Base-by-base conservation (phyloP, 37 sponge, comb jelly and placozoan species). In the Chondrosia reniformis region DNA sequence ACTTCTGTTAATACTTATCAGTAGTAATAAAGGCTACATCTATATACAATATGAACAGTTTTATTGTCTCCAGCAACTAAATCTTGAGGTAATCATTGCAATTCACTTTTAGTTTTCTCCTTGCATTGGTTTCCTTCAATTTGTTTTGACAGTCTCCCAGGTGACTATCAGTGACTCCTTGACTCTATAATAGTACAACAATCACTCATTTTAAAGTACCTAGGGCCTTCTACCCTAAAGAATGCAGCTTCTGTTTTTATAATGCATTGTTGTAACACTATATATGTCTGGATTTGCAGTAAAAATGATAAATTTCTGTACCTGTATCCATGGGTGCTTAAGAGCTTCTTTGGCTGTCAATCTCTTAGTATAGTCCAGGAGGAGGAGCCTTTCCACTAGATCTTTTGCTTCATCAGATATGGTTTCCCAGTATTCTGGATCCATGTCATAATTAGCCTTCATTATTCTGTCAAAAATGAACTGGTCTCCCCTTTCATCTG, bases 21-120 rank as follows among this genome's bases (percentile, higher is more conserved):
- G n/a, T n/a, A n/a, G n/a, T n/a, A n/a, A n/a, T n/a, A n/a, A n/a
- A n/a, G n/a, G n/a, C n/a, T n/a, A n/a, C n/a, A n/a, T n/a, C n/a
- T n/a, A n/a, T n/a, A n/a, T n/a, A n/a, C n/a, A n/a, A n/a, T n/a
- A n/a, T n/a, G n/a, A n/a, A n/a, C n/a, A n/a, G n/a, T n/a, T n/a
- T n/a, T n/a, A n/a, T n/a, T n/a, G n/a, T n/a, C n/a, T n/a, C n/a
- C n/a, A n/a, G n/a, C n/a, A n/a, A n/a, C n/a, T n/a, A n/a, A n/a
- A n/a, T n/a, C n/a, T n/a, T n/a, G n/a, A n/a, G n/a, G n/a, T n/a
- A n/a, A n/a, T n/a, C n/a, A n/a, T n/a, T n/a, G n/a, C n/a, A n/a
- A n/a, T n/a, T 42, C 45, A 74, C 74, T 28, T 74, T 74, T 41
- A 74, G 45, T 37, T 74, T 74, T 41, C 74, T 74, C n/a, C 46